phyloP scores from a whole-genome alignment of 2,113 vertebrate species.

The Apteryx owenii region DNA sequence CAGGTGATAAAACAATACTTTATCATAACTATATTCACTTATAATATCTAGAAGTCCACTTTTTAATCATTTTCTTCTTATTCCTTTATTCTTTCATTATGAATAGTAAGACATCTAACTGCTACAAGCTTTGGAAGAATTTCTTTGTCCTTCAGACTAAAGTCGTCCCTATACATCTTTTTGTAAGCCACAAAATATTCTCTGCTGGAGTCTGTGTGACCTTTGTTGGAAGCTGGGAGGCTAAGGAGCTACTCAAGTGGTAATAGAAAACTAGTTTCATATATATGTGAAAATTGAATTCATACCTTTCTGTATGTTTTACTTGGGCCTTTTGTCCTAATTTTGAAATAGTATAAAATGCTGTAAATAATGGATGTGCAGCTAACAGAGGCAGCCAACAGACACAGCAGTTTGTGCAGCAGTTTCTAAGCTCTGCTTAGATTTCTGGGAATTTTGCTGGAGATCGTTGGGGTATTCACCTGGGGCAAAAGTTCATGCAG shows the following conservation, averaged over 20 bases:
- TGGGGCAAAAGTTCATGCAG: not conserved
- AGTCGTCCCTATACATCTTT: not conserved
- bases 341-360: not conserved
- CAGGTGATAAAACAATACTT: not conserved
- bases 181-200: not conserved
- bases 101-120: not conserved
- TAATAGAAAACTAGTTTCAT: not conserved
- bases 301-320: not conserved
- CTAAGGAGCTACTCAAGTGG: accelerated
- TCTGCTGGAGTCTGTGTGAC: not conserved
- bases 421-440: not conserved
- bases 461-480: not conserved
- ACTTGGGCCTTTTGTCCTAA: not conserved
- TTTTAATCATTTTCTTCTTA: not conserved
- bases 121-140: not conserved
- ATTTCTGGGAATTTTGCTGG: not conserved
- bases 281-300: not conserved
- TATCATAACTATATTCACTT: not conserved
- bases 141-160: not conserved
- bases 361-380: not conserved
- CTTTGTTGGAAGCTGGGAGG: not conserved
- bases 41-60: not conserved
- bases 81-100: not conserved
- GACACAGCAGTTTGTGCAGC: not conserved
- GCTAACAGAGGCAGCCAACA: not conserved